Conservation (phyloP, 2,113 vertebrate species). For the Ahaetulla prasina region DNA sequence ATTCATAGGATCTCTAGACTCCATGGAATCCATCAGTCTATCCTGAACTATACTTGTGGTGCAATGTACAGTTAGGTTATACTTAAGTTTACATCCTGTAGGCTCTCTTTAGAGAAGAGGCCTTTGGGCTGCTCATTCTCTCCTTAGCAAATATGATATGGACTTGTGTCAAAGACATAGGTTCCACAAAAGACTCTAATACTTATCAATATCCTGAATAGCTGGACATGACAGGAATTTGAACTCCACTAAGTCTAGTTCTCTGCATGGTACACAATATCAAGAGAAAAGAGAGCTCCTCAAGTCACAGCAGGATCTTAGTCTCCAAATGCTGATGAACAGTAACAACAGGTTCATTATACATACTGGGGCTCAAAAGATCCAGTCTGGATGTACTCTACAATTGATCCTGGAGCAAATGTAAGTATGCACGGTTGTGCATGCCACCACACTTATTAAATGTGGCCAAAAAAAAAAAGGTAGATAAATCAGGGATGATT, state of each 20-base stretch:
- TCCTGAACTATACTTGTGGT: neutral
- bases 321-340: neutral
- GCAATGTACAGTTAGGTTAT: neutral
- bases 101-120: neutral
- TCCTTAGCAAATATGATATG: neutral
- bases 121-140: neutral
- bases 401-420: neutral
- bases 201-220: neutral
- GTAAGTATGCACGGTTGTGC: neutral
- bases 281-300: neutral
- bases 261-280: neutral
- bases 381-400: neutral
- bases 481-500: neutral
- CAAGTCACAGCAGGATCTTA: neutral
- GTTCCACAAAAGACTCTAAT: neutral
- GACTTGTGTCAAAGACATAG: neutral
- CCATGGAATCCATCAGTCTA: neutral
- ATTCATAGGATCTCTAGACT: neutral
- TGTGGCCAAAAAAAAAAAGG: neutral
- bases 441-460: neutral
- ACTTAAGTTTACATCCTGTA: neutral
- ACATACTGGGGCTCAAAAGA: neutral
- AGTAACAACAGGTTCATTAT: neutral
- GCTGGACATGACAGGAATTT: neutral
- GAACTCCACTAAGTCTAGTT: neutral